phyloP scores from a whole-genome alignment of 1,140 invertebrate genomes.

The Plutomurus gul region DNA sequence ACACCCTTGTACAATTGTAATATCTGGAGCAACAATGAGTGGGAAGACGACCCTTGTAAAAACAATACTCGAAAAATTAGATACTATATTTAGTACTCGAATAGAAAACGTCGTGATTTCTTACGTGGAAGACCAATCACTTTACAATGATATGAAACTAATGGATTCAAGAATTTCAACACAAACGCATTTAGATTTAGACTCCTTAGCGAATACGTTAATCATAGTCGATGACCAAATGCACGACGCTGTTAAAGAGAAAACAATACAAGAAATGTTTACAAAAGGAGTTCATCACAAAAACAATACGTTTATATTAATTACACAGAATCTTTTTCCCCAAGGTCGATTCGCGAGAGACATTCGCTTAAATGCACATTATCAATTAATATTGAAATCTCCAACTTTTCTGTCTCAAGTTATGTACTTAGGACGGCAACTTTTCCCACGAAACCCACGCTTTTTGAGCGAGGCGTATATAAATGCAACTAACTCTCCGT shows the following conservation, averaged over 20 bases:
- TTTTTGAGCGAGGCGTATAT: conserved; percentile 37
- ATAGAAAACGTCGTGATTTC: neutral
- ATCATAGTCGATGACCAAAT: conserved; percentile 34
- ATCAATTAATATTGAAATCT: conserved; percentile 28
- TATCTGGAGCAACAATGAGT: neutral
- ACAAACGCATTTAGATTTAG: neutral
- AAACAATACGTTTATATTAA: conserved; percentile 14
- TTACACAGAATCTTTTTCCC: conserved; percentile 41
- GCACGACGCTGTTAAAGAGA: neutral
- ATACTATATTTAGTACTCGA: neutral
- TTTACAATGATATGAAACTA: neutral
- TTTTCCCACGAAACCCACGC: conserved; percentile 16
- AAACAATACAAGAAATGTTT: conserved; percentile 38
- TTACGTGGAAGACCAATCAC: neutral
- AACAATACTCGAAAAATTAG: neutral
- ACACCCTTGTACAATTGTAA: neutral
- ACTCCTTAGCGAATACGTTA: neutral
- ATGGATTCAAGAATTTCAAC: neutral
- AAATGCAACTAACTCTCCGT: conserved; percentile 30
- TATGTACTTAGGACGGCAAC: conserved; percentile 20
- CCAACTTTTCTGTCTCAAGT: conserved; percentile 45
- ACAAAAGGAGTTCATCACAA: conserved; percentile 36
- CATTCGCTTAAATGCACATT: conserved; percentile 35
- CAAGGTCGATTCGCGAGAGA: conserved; percentile 35
- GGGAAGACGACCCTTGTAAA: neutral